Conservation (phyloP, 2,797 vertebrate species). For the Brachyalestes nurse region DNA sequence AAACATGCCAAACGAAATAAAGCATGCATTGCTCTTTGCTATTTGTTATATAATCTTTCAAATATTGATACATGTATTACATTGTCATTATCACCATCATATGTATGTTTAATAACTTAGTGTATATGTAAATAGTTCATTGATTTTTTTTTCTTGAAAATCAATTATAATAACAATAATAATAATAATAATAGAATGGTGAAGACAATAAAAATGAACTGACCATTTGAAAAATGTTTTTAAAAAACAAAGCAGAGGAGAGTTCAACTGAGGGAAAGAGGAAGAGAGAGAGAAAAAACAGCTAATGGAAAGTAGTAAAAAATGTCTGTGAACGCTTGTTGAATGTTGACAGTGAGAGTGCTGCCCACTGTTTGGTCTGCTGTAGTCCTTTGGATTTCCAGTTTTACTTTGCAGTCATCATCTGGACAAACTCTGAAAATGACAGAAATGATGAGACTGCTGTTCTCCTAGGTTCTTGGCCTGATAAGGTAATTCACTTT, state of each 20-base stretch:
- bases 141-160: slow-evolving; percentile 27
- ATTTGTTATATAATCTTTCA: slow-evolving; percentile 56
- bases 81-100: slow-evolving; percentile 50
- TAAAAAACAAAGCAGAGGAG: slow-evolving; percentile 28
- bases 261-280: slow-evolving; percentile 47
- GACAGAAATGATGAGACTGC: neutral
- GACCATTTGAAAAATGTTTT: slow-evolving; percentile 6
- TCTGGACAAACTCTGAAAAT: slow-evolving; percentile 65
- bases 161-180: slow-evolving; percentile 11
- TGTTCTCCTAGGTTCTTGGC: neutral
- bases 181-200: slow-evolving; percentile 3
- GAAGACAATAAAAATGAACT: neutral
- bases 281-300: slow-evolving; percentile 36
- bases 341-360: slow-evolving; percentile 59
- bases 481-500: no score
- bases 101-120: slow-evolving; percentile 48
- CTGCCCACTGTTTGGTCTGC: slow-evolving; percentile 66
- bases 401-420: slow-evolving; percentile 68
- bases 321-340: slow-evolving; percentile 61
- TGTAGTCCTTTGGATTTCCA: slow-evolving; percentile 57
- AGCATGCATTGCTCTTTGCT: slow-evolving; percentile 65
- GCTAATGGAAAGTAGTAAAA: slow-evolving; percentile 46
- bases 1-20: slow-evolving; percentile 62
- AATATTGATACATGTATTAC: slow-evolving; percentile 62
- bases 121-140: slow-evolving; percentile 57